A percentile compares a stretch with the other conserved stretches of the same genome.
Conservation (phyloP, 92 coral and sea anemone genomes). For the Parazoanthus swiftii region DNA sequence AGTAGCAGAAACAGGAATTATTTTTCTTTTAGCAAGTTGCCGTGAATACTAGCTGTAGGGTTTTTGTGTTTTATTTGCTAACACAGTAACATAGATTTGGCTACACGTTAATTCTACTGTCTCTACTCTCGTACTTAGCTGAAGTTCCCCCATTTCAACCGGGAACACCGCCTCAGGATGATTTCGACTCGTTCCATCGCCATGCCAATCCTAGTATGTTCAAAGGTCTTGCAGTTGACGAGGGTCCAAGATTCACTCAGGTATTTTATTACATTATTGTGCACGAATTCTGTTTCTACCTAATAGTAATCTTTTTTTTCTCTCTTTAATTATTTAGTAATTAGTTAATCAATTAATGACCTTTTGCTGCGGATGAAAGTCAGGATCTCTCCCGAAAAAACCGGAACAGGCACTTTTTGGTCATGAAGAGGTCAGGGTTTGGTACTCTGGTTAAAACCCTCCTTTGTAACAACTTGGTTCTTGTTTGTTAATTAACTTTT, state of each 20-base stretch:
- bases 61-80: too few species aligned
- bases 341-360: too few species aligned
- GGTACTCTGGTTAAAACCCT: background rate
- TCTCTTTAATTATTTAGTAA: too few species aligned
- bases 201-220: conserved; percentile 32
- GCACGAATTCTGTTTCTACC: background rate
- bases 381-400: too few species aligned
- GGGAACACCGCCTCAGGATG: conserved; percentile 1
- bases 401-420: background rate
- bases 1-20: too few species aligned
- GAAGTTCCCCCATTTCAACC: conserved; percentile 7
- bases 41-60: too few species aligned
- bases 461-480: background rate
- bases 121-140: background rate
- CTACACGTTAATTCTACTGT: background rate
- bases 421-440: background rate
- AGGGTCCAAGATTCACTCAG: conserved; percentile 39
- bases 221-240: conserved; percentile 32
- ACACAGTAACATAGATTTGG: background rate
- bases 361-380: too few species aligned
- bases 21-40: too few species aligned
- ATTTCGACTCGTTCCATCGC: conserved; percentile 26
- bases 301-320: too few species aligned
- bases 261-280: background rate
- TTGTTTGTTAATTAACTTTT: background rate